Evolutionary conservation across 1,140 invertebrate genomes (phyloP).

Genomic region (Drosophila sturtevanti): DNA sequence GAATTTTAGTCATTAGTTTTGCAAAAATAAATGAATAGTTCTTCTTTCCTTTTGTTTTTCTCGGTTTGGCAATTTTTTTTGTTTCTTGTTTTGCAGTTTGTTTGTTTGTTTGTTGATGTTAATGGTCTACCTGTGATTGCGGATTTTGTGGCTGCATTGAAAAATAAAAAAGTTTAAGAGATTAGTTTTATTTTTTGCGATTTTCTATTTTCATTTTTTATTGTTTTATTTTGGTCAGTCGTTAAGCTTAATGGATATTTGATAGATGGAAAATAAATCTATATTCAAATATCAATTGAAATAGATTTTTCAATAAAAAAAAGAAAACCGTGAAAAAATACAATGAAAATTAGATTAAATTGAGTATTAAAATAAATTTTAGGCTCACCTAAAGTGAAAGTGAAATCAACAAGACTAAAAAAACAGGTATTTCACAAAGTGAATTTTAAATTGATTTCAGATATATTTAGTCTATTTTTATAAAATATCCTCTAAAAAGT

Average conservation of each 20-base stretch:
- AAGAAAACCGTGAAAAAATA: conserved; percentile 25
- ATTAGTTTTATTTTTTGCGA: neutral
- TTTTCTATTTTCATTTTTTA: neutral
- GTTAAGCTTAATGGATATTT: neutral
- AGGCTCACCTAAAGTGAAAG: too few species aligned
- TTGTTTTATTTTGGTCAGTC: neutral
- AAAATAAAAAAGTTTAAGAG: neutral
- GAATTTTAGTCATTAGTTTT: conserved; percentile 1
- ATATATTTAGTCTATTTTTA: too few species aligned
- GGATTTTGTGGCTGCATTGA: neutral
- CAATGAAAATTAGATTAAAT: neutral
- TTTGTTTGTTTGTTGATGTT: conserved; percentile 31
- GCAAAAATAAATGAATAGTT: neutral
- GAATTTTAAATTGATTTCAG: too few species aligned
- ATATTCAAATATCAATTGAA: conserved; percentile 1
- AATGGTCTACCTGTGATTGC: conserved; percentile 1
- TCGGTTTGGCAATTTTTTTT: neutral
- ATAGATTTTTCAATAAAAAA: neutral
- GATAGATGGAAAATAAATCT: neutral
- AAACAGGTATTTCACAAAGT: too few species aligned
- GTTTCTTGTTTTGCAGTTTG: conserved; percentile 22
- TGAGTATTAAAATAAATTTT: neutral
- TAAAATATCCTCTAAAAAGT: too few species aligned
- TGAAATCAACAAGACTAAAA: too few species aligned
- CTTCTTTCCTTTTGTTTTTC: neutral